Percentiles rank a stretch among this genome's conserved stretches.
Evolutionary conservation across 2,888 invertebrate species (phyloP).

Genomic region (Spisula subtruncata): DNA sequence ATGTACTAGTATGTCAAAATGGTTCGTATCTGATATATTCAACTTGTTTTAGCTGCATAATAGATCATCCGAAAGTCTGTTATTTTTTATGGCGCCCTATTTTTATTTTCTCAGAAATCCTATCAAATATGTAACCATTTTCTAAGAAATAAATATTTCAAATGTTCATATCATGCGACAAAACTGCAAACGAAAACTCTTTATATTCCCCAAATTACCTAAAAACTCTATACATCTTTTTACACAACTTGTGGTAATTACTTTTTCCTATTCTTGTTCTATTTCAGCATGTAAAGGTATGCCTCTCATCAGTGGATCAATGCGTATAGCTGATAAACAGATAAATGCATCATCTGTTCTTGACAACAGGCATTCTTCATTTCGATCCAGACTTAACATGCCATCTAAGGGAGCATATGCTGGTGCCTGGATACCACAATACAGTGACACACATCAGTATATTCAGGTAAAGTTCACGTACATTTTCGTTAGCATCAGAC

Average conservation of each 20-base stretch:
- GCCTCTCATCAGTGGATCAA: conserved; percentile 73
- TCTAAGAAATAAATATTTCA: no score
- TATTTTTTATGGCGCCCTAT: no score
- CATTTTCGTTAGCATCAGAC: no score
- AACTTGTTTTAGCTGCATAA: background rate
- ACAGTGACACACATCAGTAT: conserved; percentile 74
- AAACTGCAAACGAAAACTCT: no score
- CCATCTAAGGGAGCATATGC: conserved; percentile 71
- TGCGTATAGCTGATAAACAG: conserved; percentile 72
- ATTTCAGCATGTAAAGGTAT: conserved; percentile 74
- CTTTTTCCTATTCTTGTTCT: no score
- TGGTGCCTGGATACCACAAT: conserved; percentile 79
- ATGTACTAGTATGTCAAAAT: conserved; percentile 79
- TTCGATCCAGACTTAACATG: conserved; percentile 75
- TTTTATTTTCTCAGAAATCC: no score
- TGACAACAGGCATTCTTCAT: conserved; percentile 73
- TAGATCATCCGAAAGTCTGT: no score
- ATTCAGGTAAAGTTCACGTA: conserved; percentile 70
- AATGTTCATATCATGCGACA: no score
- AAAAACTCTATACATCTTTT: no score
- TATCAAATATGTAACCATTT: no score
- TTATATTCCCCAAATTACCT: no score
- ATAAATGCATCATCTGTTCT: conserved; percentile 75
- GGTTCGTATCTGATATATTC: conserved; percentile 65
- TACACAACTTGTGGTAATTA: no score